Evolutionary conservation across 2,113 vertebrate genomes (phyloP).

Genomic region (Nestor notabilis): DNA sequence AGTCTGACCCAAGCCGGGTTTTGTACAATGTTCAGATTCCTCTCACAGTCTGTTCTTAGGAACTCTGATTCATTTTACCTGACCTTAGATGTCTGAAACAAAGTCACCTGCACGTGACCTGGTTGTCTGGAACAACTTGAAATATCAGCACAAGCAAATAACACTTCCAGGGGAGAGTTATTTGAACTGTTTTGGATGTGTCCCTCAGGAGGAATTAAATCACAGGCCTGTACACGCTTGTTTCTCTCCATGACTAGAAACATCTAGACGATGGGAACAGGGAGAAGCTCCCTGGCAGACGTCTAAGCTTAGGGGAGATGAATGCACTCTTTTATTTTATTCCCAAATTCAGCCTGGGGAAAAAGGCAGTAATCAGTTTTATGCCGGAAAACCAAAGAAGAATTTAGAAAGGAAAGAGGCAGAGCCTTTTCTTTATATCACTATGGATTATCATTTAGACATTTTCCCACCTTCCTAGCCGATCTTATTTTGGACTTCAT

Average conservation of each 20-base stretch:
- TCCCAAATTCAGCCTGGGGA: neutral
- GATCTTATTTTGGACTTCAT: neutral
- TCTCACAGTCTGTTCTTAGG: neutral
- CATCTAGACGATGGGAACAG: neutral
- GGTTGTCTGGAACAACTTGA: neutral
- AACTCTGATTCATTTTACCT: neutral
- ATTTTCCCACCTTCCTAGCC: neutral
- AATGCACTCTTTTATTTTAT: neutral
- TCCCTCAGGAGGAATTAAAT: neutral
- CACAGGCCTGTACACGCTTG: neutral
- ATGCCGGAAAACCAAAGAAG: neutral
- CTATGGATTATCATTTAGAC: neutral
- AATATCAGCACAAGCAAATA: neutral
- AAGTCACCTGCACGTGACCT: neutral
- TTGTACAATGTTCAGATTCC: constrained; percentile 74
- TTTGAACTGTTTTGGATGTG: neutral
- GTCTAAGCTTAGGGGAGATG: neutral
- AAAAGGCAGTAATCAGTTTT: neutral
- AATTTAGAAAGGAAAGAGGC: neutral
- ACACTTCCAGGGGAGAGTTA: neutral
- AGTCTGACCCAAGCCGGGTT: constrained; percentile 70
- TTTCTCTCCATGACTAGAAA: neutral
- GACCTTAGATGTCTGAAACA: neutral
- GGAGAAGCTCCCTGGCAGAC: neutral
- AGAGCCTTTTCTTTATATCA: neutral